Evolutionary conservation across 2,113 vertebrate genomes (phyloP).

Genomic region (Mormoops blainvillei): DNA sequence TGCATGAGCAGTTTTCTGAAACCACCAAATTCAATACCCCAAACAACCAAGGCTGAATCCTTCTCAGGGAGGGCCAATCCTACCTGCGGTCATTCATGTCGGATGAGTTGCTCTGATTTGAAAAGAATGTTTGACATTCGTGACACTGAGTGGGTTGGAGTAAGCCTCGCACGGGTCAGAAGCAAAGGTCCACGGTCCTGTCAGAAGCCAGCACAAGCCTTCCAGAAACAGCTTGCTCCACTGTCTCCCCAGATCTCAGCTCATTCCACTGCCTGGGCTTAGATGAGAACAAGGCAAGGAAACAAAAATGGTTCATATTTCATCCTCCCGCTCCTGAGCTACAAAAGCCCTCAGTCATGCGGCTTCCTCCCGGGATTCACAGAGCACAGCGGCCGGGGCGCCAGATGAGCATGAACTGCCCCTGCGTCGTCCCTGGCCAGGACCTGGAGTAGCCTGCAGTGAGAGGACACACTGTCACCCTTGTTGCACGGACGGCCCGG

Average conservation of each 20-base stretch:
- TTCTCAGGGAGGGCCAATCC: neutral
- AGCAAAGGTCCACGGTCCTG: neutral
- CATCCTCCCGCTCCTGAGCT: neutral
- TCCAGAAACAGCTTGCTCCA: neutral
- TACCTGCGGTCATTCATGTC: neutral
- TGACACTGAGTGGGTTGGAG: neutral
- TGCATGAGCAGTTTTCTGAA: neutral
- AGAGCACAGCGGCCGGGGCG: neutral
- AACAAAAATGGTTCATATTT: conserved; percentile 46
- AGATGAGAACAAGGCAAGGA: conserved; percentile 23
- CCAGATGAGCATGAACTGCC: neutral
- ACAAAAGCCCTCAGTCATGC: conserved; percentile 48
- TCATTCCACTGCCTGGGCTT: conserved; percentile 9
- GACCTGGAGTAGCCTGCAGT: neutral
- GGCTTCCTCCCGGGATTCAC: conserved; percentile 4
- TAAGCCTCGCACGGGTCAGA: neutral
- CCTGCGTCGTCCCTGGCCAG: neutral
- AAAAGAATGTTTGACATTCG: neutral
- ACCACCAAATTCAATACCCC: conserved; percentile 15
- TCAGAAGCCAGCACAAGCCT: neutral
- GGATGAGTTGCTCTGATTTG: neutral
- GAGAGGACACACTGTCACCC: neutral
- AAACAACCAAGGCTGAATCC: neutral
- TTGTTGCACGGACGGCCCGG: neutral
- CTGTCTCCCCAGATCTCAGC: neutral